phyloP scores from a whole-genome alignment of 2,888 invertebrate species.

The Drosophila mercatorum region DNA sequence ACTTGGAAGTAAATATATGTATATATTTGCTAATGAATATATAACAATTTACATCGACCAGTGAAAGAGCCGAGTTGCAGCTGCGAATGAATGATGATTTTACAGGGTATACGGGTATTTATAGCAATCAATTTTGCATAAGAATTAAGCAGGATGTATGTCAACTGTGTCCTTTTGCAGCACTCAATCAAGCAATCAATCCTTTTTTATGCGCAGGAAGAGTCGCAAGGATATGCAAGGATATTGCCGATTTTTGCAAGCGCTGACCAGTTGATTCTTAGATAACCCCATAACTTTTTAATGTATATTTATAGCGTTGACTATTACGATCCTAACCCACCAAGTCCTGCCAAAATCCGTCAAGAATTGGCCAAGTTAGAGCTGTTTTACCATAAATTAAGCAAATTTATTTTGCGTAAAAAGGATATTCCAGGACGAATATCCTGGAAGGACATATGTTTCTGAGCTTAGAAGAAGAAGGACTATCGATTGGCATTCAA shows the following conservation, averaged over 20 bases:
- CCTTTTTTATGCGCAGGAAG: too few species aligned
- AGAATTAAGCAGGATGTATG: background rate
- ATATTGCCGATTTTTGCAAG: too few species aligned
- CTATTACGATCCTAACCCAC: too few species aligned
- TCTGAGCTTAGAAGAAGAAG: background rate
- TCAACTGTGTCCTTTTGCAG: background rate
- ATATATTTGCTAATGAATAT: background rate
- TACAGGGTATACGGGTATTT: background rate
- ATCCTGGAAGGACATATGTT: background rate
- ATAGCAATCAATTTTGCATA: background rate
- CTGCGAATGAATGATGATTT: background rate
- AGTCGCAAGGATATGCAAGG: too few species aligned
- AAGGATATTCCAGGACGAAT: background rate
- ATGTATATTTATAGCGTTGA: too few species aligned
- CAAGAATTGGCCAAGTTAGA: background rate
- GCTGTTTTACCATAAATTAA: background rate
- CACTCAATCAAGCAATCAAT: too few species aligned
- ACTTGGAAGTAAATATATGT: background rate
- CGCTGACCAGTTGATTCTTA: background rate
- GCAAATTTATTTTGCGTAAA: background rate
- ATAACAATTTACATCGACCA: background rate
- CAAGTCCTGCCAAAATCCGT: background rate
- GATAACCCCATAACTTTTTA: background rate
- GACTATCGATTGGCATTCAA: slow-evolving; percentile 2
- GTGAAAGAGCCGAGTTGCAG: too few species aligned